Base-by-base conservation (phyloP, 2,113 vertebrate species). In the Sylvietta virens region DNA sequence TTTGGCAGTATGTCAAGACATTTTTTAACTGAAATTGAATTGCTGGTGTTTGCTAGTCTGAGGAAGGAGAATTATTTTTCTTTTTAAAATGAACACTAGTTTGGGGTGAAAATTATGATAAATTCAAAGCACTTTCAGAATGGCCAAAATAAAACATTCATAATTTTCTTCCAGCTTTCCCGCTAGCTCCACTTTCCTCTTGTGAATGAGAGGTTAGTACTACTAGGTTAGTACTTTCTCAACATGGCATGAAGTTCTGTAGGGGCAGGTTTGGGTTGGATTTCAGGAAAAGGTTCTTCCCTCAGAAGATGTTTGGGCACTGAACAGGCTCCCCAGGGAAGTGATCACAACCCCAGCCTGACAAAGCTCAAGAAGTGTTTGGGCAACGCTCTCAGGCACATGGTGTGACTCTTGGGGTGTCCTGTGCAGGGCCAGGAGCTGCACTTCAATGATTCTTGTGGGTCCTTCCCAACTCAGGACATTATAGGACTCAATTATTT, bases 221-320 rank as follows among this genome's bases (percentile, higher is more conserved):
- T 47, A 44, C 2, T 35, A n/a, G 6, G 2, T 44, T 54, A 39
- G 3, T 28, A 18, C 3, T 69, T 64, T 77, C n/a, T 62, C 37
- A 73, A 12, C n/a, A 33, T 4, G 21, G 11, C 27, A 23, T 28
- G 15, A 57, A 15, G 13, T 16, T n/a, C 21, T 23, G 18, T 42
- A 9, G 15, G 11, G 6, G 6, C 4, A 42, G 5, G 16, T 40
- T 64, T 33, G 8, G 6, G 4, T 2, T 44, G 26, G 18, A 37
- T 65, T 33, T 65, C 51, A 57, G 35, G 26, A 15, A 13, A 27
- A 42, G 3, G 2, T 50, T 81, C 8, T 57, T 65, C 10, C 2
- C 5, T 31, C 22, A 33, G 26, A 37, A 3, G 5, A 9, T 48
- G 11, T 1, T 1, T 64, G 26, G 6, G 7, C 9, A 7, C 9